Evolutionary conservation across 2,113 vertebrate species (phyloP).

Genomic region (Gopherus evgoodei): DNA sequence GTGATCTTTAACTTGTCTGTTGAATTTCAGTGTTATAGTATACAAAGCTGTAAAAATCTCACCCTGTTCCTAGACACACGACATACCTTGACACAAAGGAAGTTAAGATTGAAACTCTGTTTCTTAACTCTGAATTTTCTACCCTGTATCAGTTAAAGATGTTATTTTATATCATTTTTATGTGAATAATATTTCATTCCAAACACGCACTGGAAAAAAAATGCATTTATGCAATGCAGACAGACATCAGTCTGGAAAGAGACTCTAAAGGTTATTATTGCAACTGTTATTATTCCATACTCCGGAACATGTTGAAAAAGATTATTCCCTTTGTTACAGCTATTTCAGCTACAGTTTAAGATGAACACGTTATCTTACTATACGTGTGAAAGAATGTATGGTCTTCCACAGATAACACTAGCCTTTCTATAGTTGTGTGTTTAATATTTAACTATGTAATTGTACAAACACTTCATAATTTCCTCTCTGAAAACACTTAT

Average conservation of each 20-base stretch:
- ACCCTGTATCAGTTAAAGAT: not conserved
- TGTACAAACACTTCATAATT: not conserved
- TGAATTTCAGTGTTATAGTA: not conserved
- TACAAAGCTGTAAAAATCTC: not conserved
- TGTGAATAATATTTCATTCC: not conserved
- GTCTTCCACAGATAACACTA: not conserved
- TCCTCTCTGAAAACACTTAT: not conserved
- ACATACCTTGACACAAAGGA: not conserved
- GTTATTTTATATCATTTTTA: not conserved
- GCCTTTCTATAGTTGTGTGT: not conserved
- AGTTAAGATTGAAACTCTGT: not conserved
- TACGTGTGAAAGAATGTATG: not conserved
- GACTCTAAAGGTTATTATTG: not conserved
- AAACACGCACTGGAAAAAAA: not conserved
- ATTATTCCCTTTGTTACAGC: not conserved
- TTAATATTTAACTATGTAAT: not conserved
- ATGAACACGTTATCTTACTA: not conserved
- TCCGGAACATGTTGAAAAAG: accelerated
- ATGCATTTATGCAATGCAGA: accelerated
- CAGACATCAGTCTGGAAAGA: not conserved
- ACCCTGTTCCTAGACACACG: not conserved
- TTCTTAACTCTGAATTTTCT: not conserved
- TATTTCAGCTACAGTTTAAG: not conserved
- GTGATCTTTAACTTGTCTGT: not conserved
- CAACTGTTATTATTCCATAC: not conserved